A percentile compares a stretch with the other conserved stretches of the same genome.
Evolutionary conservation across 2,888 invertebrate species (phyloP).

Genomic region (Nowickia ferox): DNA sequence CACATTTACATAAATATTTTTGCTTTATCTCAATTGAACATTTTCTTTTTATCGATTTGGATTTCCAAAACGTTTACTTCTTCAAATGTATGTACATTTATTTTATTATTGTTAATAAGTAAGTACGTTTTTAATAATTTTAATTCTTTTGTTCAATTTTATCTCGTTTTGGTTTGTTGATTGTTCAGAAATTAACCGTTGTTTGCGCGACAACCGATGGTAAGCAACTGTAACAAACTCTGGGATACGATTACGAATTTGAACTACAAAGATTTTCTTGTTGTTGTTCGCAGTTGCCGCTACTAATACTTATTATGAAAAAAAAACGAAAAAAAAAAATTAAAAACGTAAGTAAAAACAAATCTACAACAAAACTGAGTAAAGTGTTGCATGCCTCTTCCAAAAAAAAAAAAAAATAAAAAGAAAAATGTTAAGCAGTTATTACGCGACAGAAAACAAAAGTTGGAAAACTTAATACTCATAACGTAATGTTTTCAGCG

Average conservation of each 20-base stretch:
- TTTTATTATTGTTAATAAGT: neutral
- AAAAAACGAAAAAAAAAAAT: conserved; percentile 56
- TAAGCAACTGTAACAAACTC: conserved; percentile 72
- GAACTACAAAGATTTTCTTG: conserved; percentile 66
- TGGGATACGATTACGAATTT: conserved; percentile 71
- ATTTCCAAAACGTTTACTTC: neutral
- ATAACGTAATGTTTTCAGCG: conserved; percentile 68
- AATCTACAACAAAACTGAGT: conserved; percentile 53
- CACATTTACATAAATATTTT: neutral
- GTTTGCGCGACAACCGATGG: conserved; percentile 71
- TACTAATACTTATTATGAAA: conserved; percentile 75
- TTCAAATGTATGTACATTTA: neutral
- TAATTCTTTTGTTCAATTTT: conserved; percentile 24
- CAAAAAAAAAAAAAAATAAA: conserved; percentile 24
- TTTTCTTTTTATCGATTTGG: conserved; percentile 3
- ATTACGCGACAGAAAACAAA: conserved; percentile 69
- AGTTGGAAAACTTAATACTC: conserved; percentile 57
- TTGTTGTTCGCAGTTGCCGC: conserved; percentile 44
- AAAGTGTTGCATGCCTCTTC: conserved; percentile 70
- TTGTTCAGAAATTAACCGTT: conserved; percentile 67
- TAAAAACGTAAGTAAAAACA: conserved; percentile 13
- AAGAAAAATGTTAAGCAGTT: conserved; percentile 47
- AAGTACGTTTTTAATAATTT: neutral
- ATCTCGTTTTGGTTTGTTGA: conserved; percentile 23
- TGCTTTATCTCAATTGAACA: neutral